Evolutionary conservation across 1,140 invertebrate species (phyloP).

Genomic region (Manduca sexta): DNA sequence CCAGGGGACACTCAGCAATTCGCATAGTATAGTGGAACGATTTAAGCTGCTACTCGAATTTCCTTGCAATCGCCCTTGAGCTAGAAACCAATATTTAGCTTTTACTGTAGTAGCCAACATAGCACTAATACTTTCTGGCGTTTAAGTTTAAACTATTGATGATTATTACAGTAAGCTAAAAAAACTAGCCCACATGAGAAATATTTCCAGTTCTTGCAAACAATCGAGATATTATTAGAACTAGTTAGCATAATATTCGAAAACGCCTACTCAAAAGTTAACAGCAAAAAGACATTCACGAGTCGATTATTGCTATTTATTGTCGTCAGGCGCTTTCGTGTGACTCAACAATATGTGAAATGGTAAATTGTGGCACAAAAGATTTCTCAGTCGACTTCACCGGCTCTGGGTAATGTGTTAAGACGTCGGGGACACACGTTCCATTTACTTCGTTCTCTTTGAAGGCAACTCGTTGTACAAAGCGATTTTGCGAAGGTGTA

Average conservation of each 20-base stretch:
- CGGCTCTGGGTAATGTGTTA: slow-evolving; percentile 13
- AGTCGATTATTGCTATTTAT: slow-evolving; percentile 16
- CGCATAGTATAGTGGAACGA: too few species aligned
- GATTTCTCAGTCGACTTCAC: slow-evolving; percentile 8
- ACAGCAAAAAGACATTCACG: not conserved
- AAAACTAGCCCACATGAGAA: too few species aligned
- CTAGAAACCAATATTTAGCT: too few species aligned
- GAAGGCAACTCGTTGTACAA: slow-evolving; percentile 13
- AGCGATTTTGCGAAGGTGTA: not conserved
- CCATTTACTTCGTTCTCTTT: slow-evolving; percentile 22
- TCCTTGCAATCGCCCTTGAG: too few species aligned
- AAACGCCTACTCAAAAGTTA: slow-evolving; percentile 18
- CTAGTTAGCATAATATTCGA: not conserved
- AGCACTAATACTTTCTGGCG: too few species aligned
- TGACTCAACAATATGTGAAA: slow-evolving; percentile 7
- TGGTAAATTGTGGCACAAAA: slow-evolving; percentile 14
- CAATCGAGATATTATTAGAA: too few species aligned
- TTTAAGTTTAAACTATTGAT: too few species aligned
- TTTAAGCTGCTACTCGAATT: too few species aligned
- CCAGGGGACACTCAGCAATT: too few species aligned
- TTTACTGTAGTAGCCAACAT: too few species aligned
- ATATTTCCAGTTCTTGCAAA: too few species aligned
- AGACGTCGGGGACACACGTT: slow-evolving; percentile 19
- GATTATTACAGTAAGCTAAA: too few species aligned
- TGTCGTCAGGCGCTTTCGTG: slow-evolving; percentile 16